Base-by-base conservation (phyloP, 2,113 vertebrate genomes). In the Cyanocitta stelleri region DNA sequence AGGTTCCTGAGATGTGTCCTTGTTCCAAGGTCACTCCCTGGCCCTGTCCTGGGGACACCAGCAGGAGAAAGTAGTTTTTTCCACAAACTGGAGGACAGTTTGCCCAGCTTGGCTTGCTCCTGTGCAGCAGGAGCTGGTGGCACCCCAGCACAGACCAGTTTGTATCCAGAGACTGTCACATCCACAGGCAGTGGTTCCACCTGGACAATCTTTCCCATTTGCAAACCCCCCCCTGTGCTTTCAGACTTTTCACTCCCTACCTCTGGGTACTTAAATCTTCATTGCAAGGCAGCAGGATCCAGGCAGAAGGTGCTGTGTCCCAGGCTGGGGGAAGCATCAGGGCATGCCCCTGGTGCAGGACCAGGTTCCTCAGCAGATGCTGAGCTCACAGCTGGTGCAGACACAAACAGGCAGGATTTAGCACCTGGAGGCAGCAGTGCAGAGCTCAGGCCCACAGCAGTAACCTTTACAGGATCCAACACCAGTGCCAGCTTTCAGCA, bases 301-400 rank as follows among this genome's bases (percentile, higher is more conserved):
- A 37, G 72, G 73, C 44, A 29, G 3, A 0, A 5, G 6, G 66
- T 56, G 2, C 2, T 2, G 1, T 10, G 4, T 18, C 6, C 33
- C 46, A 9, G 1, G 54, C 54, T 12, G 4, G 2, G 11, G 82
- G 61, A 20, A 4, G 37, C 3, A 41, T 19, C 6, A 16, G 78
- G 18, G 54, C 27, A 32, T 13, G 27, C 32, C 41, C 26, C 48
- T 5, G 13, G 12, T 39, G 85, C 62, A 18, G 71, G 26, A 14
- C 4, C 85, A 30, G 12, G 44, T 7, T 46, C 46, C 62, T 55
- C 0, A 15, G 78, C 6, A 35, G 55, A 24, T 33, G 90, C 85
- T 23, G 85, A 81, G 81, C 17, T 1, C 52, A 3, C 21, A 9
- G 69, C 1, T 23, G 56, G 27, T 18, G 41, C 26, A 68, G 48